Evolutionary conservation across 2,888 invertebrate genomes (phyloP).

Genomic region (Leptinotarsa juncta): DNA sequence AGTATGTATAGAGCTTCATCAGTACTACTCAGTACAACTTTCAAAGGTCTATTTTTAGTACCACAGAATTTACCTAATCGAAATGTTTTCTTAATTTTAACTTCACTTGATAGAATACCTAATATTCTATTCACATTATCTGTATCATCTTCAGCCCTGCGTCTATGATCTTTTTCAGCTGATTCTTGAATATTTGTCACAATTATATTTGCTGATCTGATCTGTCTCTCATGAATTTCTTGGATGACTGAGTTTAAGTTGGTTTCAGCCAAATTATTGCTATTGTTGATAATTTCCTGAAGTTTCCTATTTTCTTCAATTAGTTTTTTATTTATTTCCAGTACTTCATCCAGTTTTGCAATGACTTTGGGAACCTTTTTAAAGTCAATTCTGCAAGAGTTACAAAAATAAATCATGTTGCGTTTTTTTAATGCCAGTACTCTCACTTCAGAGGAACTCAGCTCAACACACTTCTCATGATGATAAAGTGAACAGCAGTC

Average conservation of each 20-base stretch:
- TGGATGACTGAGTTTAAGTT: background rate
- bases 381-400: background rate
- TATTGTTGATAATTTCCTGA: background rate
- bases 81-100: conserved; percentile 6
- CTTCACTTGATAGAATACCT: background rate
- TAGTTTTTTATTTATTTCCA: conserved; percentile 10
- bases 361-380: conserved; percentile 6
- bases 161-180: background rate
- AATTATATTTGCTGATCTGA: background rate
- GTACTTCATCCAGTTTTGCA: conserved; percentile 8
- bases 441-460: conserved; percentile 8
- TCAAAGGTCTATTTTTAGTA: conserved; percentile 3
- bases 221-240: conserved; percentile 5
- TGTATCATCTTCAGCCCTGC: conserved; percentile 2
- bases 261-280: background rate
- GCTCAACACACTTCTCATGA: conserved; percentile 14
- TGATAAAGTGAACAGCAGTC: background rate
- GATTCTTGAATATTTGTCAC: conserved; percentile 9
- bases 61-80: conserved; percentile 1
- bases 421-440: conserved; percentile 11
- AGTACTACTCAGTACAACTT: background rate
- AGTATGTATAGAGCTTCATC: background rate
- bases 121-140: background rate
- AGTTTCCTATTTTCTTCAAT: conserved; percentile 10
- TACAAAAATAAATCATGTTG: conserved; percentile 8